Percentiles rank a stretch among this genome's conserved stretches.
Conservation (phyloP, 37 sponge, comb jelly and placozoan species). For the Oscarella lobularis region DNA sequence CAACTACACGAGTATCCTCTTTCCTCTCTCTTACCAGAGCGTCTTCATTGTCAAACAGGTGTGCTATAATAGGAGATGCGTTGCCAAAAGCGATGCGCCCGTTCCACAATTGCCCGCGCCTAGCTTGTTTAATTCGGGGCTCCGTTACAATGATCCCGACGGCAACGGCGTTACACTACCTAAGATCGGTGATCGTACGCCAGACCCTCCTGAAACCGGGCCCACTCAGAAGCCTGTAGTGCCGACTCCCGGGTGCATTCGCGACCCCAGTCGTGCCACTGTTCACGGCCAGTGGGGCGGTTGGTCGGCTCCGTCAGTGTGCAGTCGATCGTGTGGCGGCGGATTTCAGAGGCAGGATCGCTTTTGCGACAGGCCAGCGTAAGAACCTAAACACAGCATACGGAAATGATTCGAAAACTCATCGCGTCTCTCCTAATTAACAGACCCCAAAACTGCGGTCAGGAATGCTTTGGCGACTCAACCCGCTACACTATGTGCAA, state of each 20-base stretch:
- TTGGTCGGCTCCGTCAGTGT: neutral
- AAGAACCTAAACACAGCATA: neutral
- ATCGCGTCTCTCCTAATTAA: neutral
- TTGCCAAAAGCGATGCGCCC: neutral
- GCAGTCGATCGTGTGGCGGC: neutral
- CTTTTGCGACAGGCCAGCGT: neutral
- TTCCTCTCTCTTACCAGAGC: neutral
- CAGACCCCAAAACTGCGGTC: neutral
- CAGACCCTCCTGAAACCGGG: neutral
- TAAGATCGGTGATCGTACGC: neutral
- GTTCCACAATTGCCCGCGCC: neutral
- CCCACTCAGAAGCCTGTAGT: neutral
- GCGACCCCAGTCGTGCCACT: neutral
- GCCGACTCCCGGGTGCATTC: neutral
- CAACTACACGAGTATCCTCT: no score
- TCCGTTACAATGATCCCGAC: no score
- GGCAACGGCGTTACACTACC: neutral
- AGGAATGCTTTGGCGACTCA: neutral
- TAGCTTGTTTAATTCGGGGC: neutral
- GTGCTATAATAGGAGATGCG: neutral
- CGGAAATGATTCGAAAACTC: no score
- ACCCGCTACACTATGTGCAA: no score
- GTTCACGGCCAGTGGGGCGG: neutral
- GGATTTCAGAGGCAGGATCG: neutral
- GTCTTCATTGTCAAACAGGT: neutral